Percentiles rank a stretch among this genome's conserved stretches.
phyloP scores from a whole-genome alignment of 2,797 vertebrate genomes.

The Tympanoctomys barrerae region DNA sequence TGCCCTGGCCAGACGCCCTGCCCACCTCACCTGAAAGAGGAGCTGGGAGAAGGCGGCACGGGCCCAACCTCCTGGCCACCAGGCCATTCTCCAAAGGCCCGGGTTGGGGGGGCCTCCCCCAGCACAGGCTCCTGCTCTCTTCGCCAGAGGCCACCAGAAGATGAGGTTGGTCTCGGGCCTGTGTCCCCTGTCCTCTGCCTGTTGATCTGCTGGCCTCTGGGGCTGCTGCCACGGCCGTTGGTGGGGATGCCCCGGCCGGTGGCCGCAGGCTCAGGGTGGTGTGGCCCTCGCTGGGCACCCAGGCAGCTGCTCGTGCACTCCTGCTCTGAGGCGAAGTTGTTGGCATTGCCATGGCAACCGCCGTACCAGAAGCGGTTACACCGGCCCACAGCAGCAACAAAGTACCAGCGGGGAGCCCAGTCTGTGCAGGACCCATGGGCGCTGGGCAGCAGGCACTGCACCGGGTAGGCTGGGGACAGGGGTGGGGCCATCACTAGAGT shows the following conservation, averaged over 20 bases:
- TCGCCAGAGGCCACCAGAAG: conserved; percentile 35
- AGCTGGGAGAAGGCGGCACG: background rate
- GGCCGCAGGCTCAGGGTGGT: background rate
- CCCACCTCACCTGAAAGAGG: conserved; percentile 84
- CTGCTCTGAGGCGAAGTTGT: conserved; percentile 93
- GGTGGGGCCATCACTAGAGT: background rate
- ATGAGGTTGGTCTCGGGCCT: background rate
- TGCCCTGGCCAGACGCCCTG: background rate
- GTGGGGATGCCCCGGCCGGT: background rate
- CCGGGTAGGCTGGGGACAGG: conserved; percentile 86
- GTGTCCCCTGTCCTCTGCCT: background rate
- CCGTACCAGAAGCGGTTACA: conserved; percentile 98
- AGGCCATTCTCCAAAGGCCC: background rate
- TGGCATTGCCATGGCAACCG: conserved; percentile 95
- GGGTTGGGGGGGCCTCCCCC: background rate
- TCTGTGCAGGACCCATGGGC: conserved; percentile 92
- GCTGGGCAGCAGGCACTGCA: conserved; percentile 92
- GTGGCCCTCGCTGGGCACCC: background rate
- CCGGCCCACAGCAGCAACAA: conserved; percentile 89
- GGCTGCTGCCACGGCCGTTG: background rate
- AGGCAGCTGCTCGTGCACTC: conserved; percentile 92
- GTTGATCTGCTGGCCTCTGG: conserved; percentile 39
- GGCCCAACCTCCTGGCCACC: background rate
- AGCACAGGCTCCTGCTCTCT: background rate
- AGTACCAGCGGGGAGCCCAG: conserved; percentile 94